Evolutionary conservation across 1,140 invertebrate genomes (phyloP).

Genomic region (Goniozus legneri): DNA sequence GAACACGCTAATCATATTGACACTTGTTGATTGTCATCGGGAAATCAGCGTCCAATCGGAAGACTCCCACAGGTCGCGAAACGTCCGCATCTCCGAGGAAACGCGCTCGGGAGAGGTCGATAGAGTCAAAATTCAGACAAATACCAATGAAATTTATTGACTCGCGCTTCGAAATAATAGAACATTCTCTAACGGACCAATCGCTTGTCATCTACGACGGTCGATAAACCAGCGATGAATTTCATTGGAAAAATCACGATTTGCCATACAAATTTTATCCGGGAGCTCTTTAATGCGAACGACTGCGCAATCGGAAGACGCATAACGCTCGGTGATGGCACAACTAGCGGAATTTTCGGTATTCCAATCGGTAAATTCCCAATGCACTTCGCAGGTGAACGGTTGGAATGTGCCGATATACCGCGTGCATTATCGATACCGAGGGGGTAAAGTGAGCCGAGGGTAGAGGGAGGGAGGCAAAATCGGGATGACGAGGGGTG

Average conservation of each 20-base stretch:
- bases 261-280: too few relatives aligned
- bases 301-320: slow-evolving; percentile 12
- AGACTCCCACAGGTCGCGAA: too few relatives aligned
- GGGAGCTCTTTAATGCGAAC: too few relatives aligned
- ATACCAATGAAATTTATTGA: slow-evolving; percentile 15
- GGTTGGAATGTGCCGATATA: slow-evolving; percentile 31
- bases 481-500: too few relatives aligned
- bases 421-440: slow-evolving; percentile 6
- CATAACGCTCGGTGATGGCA: slow-evolving; percentile 25
- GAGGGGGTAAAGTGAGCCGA: too few relatives aligned
- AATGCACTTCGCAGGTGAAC: slow-evolving; percentile 33
- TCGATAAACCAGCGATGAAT: too few relatives aligned
- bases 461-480: too few relatives aligned
- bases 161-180: too few relatives aligned
- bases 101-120: too few relatives aligned
- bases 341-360: slow-evolving; percentile 37
- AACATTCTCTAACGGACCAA: too few relatives aligned
- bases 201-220: too few relatives aligned
- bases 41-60: slow-evolving; percentile 10
- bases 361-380: slow-evolving; percentile 50
- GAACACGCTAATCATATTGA: slow-evolving; percentile 26
- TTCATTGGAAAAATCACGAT: too few relatives aligned
- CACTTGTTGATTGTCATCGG: slow-evolving; percentile 27
- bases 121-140: slow-evolving; percentile 1
- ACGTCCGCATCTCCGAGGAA: neutral